Conservation (phyloP, 1,140 invertebrate genomes). For the Akabosia matsudoensis region DNA sequence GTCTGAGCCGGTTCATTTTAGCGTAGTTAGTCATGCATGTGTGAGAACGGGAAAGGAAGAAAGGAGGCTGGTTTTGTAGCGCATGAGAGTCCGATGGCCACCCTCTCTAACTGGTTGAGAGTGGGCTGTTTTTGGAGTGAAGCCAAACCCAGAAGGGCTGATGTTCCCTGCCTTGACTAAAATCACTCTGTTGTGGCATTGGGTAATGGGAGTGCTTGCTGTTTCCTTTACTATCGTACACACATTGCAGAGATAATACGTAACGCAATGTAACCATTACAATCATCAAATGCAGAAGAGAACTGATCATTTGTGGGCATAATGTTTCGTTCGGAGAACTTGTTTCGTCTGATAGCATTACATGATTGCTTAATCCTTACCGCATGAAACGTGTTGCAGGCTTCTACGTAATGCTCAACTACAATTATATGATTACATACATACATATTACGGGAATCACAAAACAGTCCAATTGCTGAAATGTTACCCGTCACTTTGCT, state of each 20-base stretch:
- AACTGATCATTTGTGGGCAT: no score
- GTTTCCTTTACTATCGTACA: not conserved
- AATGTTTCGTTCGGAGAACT: no score
- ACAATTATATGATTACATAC: no score
- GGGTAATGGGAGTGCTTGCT: constrained; percentile 15
- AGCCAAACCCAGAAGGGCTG: constrained; percentile 36
- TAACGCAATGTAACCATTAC: not conserved
- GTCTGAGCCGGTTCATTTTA: no score
- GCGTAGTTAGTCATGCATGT: not conserved
- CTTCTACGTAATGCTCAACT: no score
- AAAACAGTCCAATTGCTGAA: no score
- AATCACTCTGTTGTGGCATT: constrained; percentile 24
- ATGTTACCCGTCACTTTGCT: no score
- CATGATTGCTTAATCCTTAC: no score
- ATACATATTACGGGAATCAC: no score
- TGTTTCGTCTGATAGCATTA: no score
- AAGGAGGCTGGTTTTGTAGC: constrained; percentile 32
- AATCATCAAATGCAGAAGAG: no score
- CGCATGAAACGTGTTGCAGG: no score
- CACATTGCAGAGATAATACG: not conserved
- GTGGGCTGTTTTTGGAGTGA: constrained; percentile 33
- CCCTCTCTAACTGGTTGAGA: constrained; percentile 25
- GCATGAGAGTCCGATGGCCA: constrained; percentile 36
- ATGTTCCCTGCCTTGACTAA: constrained; percentile 34
- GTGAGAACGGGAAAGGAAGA: not conserved